Base-by-base conservation (phyloP, 2,113 vertebrate genomes). In the Eulemur macaco region DNA sequence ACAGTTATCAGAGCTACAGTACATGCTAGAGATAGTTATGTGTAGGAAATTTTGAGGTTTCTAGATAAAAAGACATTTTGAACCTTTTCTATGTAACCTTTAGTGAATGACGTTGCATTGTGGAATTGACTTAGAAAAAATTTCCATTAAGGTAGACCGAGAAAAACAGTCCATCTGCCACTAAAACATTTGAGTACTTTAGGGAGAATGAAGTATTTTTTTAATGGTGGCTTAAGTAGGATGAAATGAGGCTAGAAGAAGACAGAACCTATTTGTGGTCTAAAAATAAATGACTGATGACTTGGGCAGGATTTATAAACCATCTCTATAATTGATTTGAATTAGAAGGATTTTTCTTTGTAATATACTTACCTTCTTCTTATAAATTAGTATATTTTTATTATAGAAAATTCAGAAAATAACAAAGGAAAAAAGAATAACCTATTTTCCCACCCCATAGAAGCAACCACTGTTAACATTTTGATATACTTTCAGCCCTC, bases 401-500 rank as follows among this genome's bases (percentile, higher is more conserved):
- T 71, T 93, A 74, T 73, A 93, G 58, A 89, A 74, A 94, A 39
- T 82, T 66, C 39, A 92, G 56, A 94, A 91, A 85, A 83, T 63
- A 87, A 69, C 8, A 56, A 73, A 95, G 45, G 27, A 84, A 87
- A 74, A 50, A 92, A 69, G 52, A 81, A n/a, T 76, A 80, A 54
- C 11, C 87, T 71, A 0, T 83, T 86, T 54, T n/a, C 34, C 76
- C 23, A 47, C 9, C 20, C 68, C 47, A 71, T 63, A 42, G 47
- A 82, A 88, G 86, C 25, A 94, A 29, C 21, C 21, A 47, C 74
- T 89, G 27, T 68, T 71, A 71, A 31, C 25, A 73, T 60, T 83
- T 86, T 58, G 52, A 77, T 89, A 15, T 4, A 39, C n/a, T 23
- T 39, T 69, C 34, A 37, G 5, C 68, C 18, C 37, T 69, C 68